A percentile compares a stretch with the other conserved stretches of the same genome.
Conservation (phyloP, 2,797 vertebrate genomes). For the Caiman crocodilus region DNA sequence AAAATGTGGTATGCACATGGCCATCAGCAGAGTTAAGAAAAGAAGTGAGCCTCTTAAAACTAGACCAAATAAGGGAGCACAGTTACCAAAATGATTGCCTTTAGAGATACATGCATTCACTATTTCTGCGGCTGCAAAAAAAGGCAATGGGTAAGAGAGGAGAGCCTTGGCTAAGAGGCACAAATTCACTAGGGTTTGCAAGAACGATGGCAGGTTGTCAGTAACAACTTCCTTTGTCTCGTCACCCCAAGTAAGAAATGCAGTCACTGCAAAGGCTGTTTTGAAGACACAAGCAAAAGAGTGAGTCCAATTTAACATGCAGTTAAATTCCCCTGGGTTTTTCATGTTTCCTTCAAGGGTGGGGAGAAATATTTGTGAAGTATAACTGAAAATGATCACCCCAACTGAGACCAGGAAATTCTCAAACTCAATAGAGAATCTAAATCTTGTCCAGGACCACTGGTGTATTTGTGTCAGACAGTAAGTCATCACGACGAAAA, state of each 20-base stretch:
- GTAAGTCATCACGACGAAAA: slow-evolving; percentile 83
- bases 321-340: slow-evolving; percentile 79
- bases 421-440: slow-evolving; percentile 81
- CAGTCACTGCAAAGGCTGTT: slow-evolving; percentile 83
- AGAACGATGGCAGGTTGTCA: slow-evolving; percentile 85
- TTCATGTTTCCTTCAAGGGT: slow-evolving; percentile 86
- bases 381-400: slow-evolving; percentile 91
- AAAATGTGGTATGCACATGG: slow-evolving; percentile 83
- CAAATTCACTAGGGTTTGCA: slow-evolving; percentile 84
- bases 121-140: slow-evolving; percentile 85
- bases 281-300: slow-evolving; percentile 85
- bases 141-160: slow-evolving; percentile 88
- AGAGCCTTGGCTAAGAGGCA: slow-evolving; percentile 85
- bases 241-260: slow-evolving; percentile 84
- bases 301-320: slow-evolving; percentile 86
- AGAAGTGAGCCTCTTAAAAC: slow-evolving; percentile 80
- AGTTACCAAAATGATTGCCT: slow-evolving; percentile 5
- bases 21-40: slow-evolving; percentile 83
- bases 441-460: slow-evolving; percentile 84
- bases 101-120: slow-evolving; percentile 71
- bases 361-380: slow-evolving; percentile 89
- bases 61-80: slow-evolving; percentile 59
- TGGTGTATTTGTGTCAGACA: slow-evolving; percentile 81
- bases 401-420: slow-evolving; percentile 86
- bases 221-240: slow-evolving; percentile 86